These are phyloP conservation scores for Zaprionus nigranus DNA, from an alignment of 1,140 invertebrate genomes.

Conservation along the genomic window DNA sequence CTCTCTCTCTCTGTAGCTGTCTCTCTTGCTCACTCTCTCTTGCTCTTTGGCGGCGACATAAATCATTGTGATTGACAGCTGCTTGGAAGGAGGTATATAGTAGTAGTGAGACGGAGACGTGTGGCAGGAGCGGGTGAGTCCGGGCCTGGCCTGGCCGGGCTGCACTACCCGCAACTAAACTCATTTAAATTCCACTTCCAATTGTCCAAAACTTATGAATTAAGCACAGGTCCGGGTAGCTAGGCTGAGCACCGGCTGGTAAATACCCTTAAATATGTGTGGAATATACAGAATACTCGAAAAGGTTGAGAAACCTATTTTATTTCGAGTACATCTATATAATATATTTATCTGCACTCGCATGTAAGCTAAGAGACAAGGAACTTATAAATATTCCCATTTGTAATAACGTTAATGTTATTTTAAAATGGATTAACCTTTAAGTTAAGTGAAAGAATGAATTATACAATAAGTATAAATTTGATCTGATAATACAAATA, in stretches of 20 bases:
- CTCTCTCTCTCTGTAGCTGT: not conserved
- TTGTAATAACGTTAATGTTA: no score
- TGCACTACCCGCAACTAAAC: conserved; percentile 73
- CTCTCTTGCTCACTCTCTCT: conserved; percentile 18
- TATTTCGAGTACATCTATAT: no score
- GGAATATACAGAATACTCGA: not conserved
- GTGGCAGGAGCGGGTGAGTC: conserved; percentile 20
- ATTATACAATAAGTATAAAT: no score
- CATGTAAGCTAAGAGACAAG: no score
- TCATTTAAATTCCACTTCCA: conserved; percentile 81
- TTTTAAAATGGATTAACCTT: no score
- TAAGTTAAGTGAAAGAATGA: no score
- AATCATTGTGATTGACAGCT: conserved; percentile 84
- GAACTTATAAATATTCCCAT: no score
- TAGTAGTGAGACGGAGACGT: conserved; percentile 5
- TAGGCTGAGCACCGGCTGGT: not conserved
- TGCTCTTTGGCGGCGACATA: conserved; percentile 71
- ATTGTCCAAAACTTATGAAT: conserved; percentile 72
- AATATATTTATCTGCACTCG: no score
- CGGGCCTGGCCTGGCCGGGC: conserved; percentile 5
- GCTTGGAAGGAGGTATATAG: conserved; percentile 51
- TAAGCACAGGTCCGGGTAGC: conserved; percentile 23
- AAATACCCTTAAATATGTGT: conserved; percentile 10
- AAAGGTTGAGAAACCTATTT: not conserved
- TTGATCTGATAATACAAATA: no score